Evolutionary conservation across 1,140 invertebrate genomes (phyloP), one percentile per base, ranked within the genome.

Genomic region (Dreissena polymorpha): DNA sequence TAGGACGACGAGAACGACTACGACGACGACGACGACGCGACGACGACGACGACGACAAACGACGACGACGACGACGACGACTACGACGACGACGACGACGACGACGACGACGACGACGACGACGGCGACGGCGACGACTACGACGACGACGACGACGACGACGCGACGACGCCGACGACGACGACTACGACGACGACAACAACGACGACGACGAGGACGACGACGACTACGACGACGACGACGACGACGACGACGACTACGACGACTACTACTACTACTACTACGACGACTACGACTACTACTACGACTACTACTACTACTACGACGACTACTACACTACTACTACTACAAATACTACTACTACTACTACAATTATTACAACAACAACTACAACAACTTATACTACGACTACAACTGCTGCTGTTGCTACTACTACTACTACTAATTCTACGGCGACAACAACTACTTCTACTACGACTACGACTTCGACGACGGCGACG

Each of bases 311-410:
- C n/a, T n/a, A n/a, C n/a, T n/a, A n/a, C n/a, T n/a, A n/a, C n/a
- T n/a, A n/a, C n/a, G n/a, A n/a, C n/a, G n/a, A n/a, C n/a, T n/a
- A n/a, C n/a, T n/a, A n/a, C n/a, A n/a, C n/a, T n/a, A n/a, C 72
- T 83, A 12, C 72, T 83, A 65, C 72, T 81, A 60, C 69, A 25
- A 60, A 70, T 64, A 64, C 60, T 76, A 50, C 27, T 65, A 60
- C 23, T 76, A 60, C 49, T 76, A 77, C 69, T 64, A 83, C 80
- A 75, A 76, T 72, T 83, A 60, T 64, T 83, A 65, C 63, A 74
- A 75, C 79, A 13, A 23, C 57, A 68, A 70, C 72, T 75, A 77
- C 60, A 51, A 65, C 53, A 65, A 64, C 53, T 39, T 64, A 29
- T 76, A 64, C 69, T 64, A 12, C 65, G 16, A 13, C 65, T 67